These are phyloP conservation scores for Gymnothorax javanicus DNA, from an alignment of 2,797 vertebrate species.

Conservation along the genomic window DNA sequence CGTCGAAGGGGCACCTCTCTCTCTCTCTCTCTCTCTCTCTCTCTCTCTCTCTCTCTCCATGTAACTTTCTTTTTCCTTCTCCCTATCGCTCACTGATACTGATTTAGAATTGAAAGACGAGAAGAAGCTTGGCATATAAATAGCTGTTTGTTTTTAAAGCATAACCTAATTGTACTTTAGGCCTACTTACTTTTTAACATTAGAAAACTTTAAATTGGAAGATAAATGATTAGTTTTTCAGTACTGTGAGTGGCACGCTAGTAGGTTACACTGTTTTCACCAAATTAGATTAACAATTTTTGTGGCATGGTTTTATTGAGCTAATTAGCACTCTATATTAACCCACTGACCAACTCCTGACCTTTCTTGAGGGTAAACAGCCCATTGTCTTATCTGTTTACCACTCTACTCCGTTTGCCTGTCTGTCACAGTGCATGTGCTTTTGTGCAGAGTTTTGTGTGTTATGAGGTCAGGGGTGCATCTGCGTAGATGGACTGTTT, in stretches of 20 bases:
- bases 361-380: constrained; percentile 37
- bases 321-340: constrained; percentile 22
- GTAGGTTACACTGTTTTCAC: background rate
- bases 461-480: constrained; percentile 5
- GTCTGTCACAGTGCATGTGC: constrained; percentile 33
- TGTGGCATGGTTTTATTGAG: background rate
- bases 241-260: background rate
- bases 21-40: no score
- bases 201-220: background rate
- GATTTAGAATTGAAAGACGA: background rate
- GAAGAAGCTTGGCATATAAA: background rate
- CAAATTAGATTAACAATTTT: background rate
- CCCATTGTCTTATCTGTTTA: constrained; percentile 46
- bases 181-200: background rate
- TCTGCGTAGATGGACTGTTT: constrained; percentile 50
- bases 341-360: constrained; percentile 29
- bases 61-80: no score
- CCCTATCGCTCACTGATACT: background rate
- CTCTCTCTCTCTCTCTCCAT: no score
- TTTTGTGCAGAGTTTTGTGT: constrained; percentile 2
- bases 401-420: constrained; percentile 29
- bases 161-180: background rate
- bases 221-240: background rate
- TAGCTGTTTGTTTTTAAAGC: background rate
- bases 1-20: background rate